These are phyloP conservation scores for Proteles cristata DNA, from an alignment of 2,113 vertebrate species.

Conservation along the genomic window DNA sequence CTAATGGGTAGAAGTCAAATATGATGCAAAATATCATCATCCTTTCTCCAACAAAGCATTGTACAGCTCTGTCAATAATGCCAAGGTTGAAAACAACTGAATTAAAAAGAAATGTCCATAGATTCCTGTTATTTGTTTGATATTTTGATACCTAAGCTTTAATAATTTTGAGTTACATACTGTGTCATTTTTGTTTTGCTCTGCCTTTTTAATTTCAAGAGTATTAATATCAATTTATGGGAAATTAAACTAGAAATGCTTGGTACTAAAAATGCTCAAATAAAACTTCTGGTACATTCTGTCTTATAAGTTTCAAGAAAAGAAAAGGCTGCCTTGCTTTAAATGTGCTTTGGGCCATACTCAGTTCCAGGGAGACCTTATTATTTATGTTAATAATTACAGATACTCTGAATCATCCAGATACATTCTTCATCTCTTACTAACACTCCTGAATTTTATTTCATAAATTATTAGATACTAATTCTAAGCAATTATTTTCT, in stretches of 20 bases:
- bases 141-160: neutral
- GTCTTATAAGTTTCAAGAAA: neutral
- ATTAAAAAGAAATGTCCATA: neutral
- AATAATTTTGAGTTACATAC: neutral
- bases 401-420: neutral
- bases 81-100: neutral
- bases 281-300: neutral
- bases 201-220: conserved; percentile 10
- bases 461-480: neutral
- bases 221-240: neutral
- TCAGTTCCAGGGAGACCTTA: neutral
- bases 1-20: neutral
- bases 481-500: conserved; percentile 3
- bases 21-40: neutral
- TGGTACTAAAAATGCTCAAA: neutral
- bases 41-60: neutral
- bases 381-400: conserved; percentile 10
- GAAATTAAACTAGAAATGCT: neutral
- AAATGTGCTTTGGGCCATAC: neutral
- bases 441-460: neutral
- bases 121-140: neutral
- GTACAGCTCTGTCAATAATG: neutral
- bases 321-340: neutral
- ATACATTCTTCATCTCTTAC: neutral
- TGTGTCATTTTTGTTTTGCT: neutral